Conservation (phyloP, 2,888 invertebrate genomes). For the Agonopterix arenella region DNA sequence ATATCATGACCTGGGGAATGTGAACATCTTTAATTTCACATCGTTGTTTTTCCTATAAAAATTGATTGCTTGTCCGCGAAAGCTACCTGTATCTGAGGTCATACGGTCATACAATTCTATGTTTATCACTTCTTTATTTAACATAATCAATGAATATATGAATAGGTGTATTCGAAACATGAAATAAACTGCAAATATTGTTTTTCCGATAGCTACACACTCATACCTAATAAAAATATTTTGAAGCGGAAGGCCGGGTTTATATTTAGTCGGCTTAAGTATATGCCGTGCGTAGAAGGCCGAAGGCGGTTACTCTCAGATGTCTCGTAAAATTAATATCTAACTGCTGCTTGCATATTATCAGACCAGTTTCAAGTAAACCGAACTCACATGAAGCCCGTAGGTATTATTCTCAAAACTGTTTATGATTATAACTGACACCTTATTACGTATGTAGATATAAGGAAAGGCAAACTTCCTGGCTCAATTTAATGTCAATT, state of each 20-base stretch:
- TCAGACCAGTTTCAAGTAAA: constrained; percentile 51
- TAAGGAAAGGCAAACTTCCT: constrained; percentile 27
- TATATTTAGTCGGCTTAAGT: constrained; percentile 32
- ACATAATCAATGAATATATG: too few species aligned
- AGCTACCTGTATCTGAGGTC: constrained; percentile 22
- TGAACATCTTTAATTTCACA: constrained; percentile 16
- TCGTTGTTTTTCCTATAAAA: constrained; percentile 28
- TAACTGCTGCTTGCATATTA: constrained; percentile 57
- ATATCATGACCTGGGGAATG: constrained; percentile 24
- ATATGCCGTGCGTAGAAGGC: constrained; percentile 32
- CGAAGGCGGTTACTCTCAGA: constrained; percentile 49
- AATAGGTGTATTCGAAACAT: background rate
- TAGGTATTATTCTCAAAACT: constrained; percentile 39
- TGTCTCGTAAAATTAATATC: constrained; percentile 70
- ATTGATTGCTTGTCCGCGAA: constrained; percentile 22
- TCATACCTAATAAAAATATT: constrained; percentile 10
- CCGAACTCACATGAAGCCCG: constrained; percentile 46
- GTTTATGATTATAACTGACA: constrained; percentile 52
- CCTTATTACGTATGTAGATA: constrained; percentile 50
- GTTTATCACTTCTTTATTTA: too few species aligned
- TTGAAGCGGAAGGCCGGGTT: constrained; percentile 33
- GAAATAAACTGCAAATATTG: background rate
- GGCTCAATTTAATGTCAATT: constrained; percentile 14
- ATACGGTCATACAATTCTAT: background rate
- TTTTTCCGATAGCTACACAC: background rate